Conservation (phyloP, 2,888 invertebrate species). For the Cryptocheilus praepositus region DNA sequence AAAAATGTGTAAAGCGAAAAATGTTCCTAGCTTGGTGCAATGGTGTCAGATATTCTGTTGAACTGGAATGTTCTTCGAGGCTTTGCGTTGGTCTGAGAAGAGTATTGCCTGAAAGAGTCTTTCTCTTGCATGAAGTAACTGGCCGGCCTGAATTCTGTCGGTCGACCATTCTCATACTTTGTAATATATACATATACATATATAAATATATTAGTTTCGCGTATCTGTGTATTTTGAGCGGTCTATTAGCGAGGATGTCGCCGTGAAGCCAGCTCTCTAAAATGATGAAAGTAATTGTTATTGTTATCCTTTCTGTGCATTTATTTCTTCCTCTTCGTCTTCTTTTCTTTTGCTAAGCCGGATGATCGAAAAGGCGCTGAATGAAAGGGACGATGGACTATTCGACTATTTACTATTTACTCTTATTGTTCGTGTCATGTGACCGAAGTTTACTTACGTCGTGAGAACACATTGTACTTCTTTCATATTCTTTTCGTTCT, state of each 20-base stretch:
- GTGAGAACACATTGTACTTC: no score
- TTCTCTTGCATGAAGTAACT: neutral
- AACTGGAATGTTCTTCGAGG: neutral
- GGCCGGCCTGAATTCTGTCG: neutral
- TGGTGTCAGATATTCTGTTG: conserved; percentile 2
- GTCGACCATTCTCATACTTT: conserved; percentile 3
- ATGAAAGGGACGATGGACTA: no score
- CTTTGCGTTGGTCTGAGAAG: neutral
- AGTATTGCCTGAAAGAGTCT: conserved; percentile 7
- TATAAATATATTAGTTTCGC: conserved; percentile 3
- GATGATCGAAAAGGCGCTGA: no score
- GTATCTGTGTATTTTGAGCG: conserved; percentile 6
- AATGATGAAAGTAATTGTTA: conserved; percentile 14
- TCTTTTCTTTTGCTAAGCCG: neutral
- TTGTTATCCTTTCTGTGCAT: neutral
- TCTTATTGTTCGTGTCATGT: no score
- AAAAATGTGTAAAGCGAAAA: conserved; percentile 5
- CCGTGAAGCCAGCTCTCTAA: conserved; percentile 29
- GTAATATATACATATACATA: conserved; percentile 7
- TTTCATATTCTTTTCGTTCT: neutral
- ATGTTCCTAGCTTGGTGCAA: conserved; percentile 26
- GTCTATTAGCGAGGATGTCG: conserved; percentile 13
- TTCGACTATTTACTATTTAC: no score
- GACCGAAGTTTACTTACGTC: no score
- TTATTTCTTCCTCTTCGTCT: neutral